Conservation (phyloP, 2,113 vertebrate species). For the Oreotrochilus melanogaster region DNA sequence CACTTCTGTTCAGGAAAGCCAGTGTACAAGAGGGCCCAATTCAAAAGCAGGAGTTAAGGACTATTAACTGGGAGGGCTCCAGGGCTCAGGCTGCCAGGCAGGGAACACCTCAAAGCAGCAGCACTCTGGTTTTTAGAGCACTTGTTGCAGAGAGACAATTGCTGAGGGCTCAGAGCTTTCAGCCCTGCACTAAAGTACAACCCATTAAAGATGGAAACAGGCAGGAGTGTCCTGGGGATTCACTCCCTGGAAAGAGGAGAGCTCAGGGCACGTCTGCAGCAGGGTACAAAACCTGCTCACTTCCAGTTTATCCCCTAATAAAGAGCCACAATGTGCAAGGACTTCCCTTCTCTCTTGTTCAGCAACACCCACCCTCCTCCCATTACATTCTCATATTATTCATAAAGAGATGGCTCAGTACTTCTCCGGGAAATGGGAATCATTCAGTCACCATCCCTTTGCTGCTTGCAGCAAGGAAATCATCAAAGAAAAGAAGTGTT, state of each 20-base stretch:
- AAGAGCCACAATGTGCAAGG: not conserved
- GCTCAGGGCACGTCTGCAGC: not conserved
- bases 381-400: not conserved
- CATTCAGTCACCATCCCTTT: constrained; percentile 51
- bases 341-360: not conserved
- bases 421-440: constrained; percentile 42
- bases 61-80: not conserved
- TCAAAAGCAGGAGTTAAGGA: not conserved
- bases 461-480: constrained; percentile 37
- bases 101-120: not conserved
- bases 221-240: not conserved
- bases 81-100: not conserved
- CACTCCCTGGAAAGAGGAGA: not conserved
- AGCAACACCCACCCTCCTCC: not conserved
- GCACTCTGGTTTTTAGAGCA: not conserved
- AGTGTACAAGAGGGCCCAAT: accelerated
- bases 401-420: constrained; percentile 19
- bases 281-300: not conserved
- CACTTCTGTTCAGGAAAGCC: accelerated
- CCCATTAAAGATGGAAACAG: not conserved
- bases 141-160: not conserved
- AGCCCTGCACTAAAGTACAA: not conserved
- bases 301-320: not conserved
- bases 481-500: not conserved
- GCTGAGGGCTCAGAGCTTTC: not conserved